phyloP scores from a whole-genome alignment of 2,797 vertebrate genomes.

The Oreochromis grahami region DNA sequence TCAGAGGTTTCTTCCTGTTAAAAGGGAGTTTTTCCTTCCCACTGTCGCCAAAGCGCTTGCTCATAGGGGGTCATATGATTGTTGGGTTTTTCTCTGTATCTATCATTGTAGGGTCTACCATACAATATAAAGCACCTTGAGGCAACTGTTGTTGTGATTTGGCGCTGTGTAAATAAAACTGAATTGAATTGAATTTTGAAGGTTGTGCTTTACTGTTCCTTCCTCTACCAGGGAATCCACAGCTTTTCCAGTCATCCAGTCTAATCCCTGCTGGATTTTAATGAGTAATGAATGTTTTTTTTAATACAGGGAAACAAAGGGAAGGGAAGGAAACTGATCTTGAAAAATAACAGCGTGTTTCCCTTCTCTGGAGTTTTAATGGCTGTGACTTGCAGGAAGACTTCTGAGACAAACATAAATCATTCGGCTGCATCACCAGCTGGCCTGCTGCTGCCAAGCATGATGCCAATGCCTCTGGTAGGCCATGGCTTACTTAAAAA shows the following conservation, averaged over 20 bases:
- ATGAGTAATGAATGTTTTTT: constrained; percentile 33
- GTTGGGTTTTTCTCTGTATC: no score
- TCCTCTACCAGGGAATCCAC: background rate
- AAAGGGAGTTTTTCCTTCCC: no score
- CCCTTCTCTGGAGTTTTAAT: constrained; percentile 27
- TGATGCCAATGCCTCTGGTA: constrained; percentile 25
- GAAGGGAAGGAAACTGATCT: constrained; percentile 44
- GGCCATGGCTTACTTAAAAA: background rate
- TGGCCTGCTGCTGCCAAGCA: background rate
- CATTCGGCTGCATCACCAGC: constrained; percentile 10
- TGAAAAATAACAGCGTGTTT: constrained; percentile 27
- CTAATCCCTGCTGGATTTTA: background rate
- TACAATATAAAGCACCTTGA: no score
- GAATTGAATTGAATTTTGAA: background rate
- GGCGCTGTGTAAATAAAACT: no score
- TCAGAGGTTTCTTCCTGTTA: no score
- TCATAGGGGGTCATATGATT: no score
- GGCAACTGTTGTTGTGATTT: no score
- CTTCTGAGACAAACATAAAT: constrained; percentile 23
- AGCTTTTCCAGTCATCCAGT: background rate
- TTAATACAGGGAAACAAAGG: constrained; percentile 36
- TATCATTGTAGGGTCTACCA: no score
- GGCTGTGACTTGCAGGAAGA: constrained; percentile 36
- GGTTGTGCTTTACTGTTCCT: background rate
- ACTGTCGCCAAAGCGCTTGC: no score